phyloP scores from a whole-genome alignment of 53 echinoderm and acorn worm species.

The Holothuria leucospilota region DNA sequence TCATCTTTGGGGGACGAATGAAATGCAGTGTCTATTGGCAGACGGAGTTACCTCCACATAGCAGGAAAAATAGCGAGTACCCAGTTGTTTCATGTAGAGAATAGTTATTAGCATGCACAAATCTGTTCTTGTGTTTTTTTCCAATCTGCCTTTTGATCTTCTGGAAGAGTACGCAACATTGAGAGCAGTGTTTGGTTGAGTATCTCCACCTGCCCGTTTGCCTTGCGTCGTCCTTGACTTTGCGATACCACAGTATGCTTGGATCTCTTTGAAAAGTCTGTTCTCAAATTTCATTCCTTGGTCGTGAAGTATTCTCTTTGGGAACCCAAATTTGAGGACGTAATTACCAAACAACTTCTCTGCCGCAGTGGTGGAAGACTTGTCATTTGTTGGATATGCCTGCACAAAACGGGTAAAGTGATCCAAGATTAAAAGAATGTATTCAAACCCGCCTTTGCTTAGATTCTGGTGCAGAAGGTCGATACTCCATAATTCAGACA shows the following conservation, averaged over 20 bases:
- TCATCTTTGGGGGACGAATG: neutral
- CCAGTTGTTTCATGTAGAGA: constrained; percentile 66
- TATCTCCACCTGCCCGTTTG: neutral
- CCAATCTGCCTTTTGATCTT: constrained; percentile 33
- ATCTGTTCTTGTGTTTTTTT: constrained; percentile 14
- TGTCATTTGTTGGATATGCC: constrained; percentile 68
- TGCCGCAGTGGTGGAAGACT: constrained; percentile 61
- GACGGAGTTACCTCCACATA: constrained; percentile 52
- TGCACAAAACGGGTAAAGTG: constrained; percentile 54
- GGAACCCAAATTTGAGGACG: constrained; percentile 59
- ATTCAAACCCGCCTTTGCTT: constrained; percentile 33
- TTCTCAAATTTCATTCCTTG: constrained; percentile 76
- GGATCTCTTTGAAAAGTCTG: too few species aligned
- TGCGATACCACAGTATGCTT: neutral
- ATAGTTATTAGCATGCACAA: constrained; percentile 57
- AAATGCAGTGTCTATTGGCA: constrained; percentile 58
- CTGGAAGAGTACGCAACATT: constrained; percentile 31
- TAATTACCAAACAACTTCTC: constrained; percentile 66
- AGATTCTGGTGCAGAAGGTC: constrained; percentile 18
- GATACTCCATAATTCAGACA: constrained; percentile 21
- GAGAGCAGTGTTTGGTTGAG: neutral
- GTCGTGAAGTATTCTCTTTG: constrained; percentile 61
- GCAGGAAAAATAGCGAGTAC: constrained; percentile 55
- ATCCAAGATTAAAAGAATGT: constrained; percentile 29
- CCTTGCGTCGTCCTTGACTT: neutral